Conservation (phyloP, 1,140 invertebrate species). For the Listronotus bonariensis region DNA sequence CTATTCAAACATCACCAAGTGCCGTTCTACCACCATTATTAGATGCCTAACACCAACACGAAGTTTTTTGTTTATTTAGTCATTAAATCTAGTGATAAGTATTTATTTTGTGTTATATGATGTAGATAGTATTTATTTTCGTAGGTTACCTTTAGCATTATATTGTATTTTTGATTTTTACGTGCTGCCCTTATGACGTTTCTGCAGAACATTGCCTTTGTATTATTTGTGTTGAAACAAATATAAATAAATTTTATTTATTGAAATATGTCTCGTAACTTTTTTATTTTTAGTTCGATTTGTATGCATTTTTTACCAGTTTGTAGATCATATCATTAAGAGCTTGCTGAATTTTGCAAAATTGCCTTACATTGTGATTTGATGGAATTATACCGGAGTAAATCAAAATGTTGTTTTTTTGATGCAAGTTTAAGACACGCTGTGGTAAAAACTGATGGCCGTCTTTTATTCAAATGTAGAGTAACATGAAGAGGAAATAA, state of each 20-base stretch:
- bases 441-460: too few species aligned
- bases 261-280: not conserved
- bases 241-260: slow-evolving; percentile 15
- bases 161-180: slow-evolving; percentile 4
- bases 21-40: slow-evolving; percentile 37
- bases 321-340: too few species aligned
- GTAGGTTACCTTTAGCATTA: not conserved
- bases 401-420: too few species aligned
- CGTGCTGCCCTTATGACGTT: slow-evolving; percentile 18
- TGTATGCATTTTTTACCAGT: too few species aligned
- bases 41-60: not conserved
- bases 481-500: too few species aligned
- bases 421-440: too few species aligned
- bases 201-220: slow-evolving; percentile 20
- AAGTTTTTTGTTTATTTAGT: slow-evolving; percentile 9
- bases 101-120: slow-evolving; percentile 3
- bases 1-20: slow-evolving; percentile 38
- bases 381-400: too few species aligned
- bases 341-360: too few species aligned
- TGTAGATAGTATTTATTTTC: too few species aligned
- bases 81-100: slow-evolving; percentile 14
- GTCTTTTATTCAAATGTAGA: too few species aligned
- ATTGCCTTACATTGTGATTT: too few species aligned
- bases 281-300: too few species aligned
- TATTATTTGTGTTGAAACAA: slow-evolving; percentile 15